These are phyloP conservation scores for Zonotrichia leucophrys DNA, from an alignment of 2,113 vertebrate species.

Conservation along the genomic window DNA sequence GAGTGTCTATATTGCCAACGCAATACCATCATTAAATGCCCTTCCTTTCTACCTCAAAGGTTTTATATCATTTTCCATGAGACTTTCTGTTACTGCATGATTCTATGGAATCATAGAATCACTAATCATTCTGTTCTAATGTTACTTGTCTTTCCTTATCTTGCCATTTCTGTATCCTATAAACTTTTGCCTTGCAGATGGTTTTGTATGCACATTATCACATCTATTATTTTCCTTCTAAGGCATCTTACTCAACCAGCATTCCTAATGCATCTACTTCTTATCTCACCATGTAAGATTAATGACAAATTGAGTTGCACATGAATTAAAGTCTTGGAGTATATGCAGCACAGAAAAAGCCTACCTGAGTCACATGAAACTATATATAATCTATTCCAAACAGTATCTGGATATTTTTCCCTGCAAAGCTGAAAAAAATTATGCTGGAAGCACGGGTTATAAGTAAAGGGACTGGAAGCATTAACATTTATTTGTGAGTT, in stretches of 20 bases:
- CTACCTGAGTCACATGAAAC: background rate
- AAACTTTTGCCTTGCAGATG: background rate
- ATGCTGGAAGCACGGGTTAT: background rate
- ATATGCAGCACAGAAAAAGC: background rate
- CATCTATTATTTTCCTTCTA: background rate
- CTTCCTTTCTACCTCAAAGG: background rate
- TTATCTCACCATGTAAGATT: conserved; percentile 25
- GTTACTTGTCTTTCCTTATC: background rate
- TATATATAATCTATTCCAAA: background rate
- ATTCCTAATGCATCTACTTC: background rate
- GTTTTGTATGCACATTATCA: background rate
- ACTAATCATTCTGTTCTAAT: background rate
- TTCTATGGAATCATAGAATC: background rate
- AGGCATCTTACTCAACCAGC: background rate
- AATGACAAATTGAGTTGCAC: conserved; percentile 23
- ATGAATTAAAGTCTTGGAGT: background rate
- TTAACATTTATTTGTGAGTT: conserved; percentile 2
- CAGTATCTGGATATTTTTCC: background rate
- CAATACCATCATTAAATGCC: background rate
- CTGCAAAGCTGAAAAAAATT: background rate
- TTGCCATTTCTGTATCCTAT: background rate
- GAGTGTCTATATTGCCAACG: background rate
- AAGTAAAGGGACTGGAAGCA: background rate
- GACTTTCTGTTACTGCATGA: background rate
- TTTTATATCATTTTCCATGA: background rate